Base-by-base conservation (phyloP, 2,113 vertebrate genomes). In the Crotalus horridus region DNA sequence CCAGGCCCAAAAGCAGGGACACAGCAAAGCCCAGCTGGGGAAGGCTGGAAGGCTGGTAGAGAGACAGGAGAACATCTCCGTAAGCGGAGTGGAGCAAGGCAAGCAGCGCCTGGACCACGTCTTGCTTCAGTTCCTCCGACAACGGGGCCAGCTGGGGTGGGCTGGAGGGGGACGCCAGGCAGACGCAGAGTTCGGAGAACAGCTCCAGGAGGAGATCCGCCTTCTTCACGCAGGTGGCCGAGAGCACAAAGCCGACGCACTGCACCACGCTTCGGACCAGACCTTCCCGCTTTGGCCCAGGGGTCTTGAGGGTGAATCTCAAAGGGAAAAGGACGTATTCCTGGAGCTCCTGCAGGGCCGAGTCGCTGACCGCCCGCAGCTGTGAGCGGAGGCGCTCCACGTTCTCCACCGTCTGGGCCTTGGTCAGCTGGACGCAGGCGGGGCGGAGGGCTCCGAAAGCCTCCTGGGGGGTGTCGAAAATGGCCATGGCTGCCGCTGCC, bases 271-370 rank as follows among this genome's bases (percentile, higher is more conserved):
- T 97, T 96, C 97, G 98, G 91, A 98, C 94, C 92, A 99, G 85
- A 1, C 97, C 95, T 69, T 99, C 98, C 90, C 96, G 98, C 95
- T 97, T 98, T 11, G 97, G 95, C 0, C 98, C 98, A 0, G 98
- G 98, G 9, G 97, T 96, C 96, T 98, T 98, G 48, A 99, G 98
- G 85, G 98, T 95, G 20, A 99, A 99, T 48, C 99, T 98, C 93
- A 99, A 96, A 4, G 99, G 99, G 94, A 99, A 99, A 81, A 99
- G 98, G 55, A 99, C 94, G 3, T 99, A 99, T 89, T 99, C 99
- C 96, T 99, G 98, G 56, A 99, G 98, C 90, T 98, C 98, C 97
- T 99, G 99, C 89, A 99, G 96, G 1, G 98, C 98, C 17, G 97
- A 85, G 94, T 98, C 98, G 0, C 98, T 96, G 20, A 99, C 97